Percentiles rank a stretch among this genome's conserved stretches.
phyloP scores from a whole-genome alignment of 2,888 invertebrate species.

The Sinohyriopsis cumingii region DNA sequence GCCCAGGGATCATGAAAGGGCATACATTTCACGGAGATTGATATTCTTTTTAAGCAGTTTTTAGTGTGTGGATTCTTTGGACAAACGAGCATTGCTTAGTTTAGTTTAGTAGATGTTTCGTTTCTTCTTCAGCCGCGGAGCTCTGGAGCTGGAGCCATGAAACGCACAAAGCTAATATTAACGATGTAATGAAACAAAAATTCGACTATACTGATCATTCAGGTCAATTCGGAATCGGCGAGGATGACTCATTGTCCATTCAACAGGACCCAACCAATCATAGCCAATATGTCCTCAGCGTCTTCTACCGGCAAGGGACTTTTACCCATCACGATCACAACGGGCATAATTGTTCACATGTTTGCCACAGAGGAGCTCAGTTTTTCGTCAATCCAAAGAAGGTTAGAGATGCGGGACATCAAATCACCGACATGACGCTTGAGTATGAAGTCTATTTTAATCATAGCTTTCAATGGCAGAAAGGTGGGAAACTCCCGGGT shows the following conservation, averaged over 20 bases:
- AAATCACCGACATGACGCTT: constrained; percentile 19
- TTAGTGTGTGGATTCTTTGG: too few relatives aligned
- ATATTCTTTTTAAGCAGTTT: too few relatives aligned
- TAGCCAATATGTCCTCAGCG: constrained; percentile 19
- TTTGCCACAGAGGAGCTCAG: constrained; percentile 24
- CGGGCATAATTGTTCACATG: not conserved
- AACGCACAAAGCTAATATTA: constrained; percentile 16
- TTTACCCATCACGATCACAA: too few relatives aligned
- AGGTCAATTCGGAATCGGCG: constrained; percentile 23
- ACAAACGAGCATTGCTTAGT: too few relatives aligned
- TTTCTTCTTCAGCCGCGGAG: constrained; percentile 5
- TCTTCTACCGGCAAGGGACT: constrained; percentile 15
- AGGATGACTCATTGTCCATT: constrained; percentile 37
- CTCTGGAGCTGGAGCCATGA: constrained; percentile 25
- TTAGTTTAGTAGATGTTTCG: too few relatives aligned
- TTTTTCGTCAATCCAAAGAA: constrained; percentile 27
- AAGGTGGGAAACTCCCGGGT: constrained; percentile 56
- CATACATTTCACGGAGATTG: too few relatives aligned
- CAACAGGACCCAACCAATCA: constrained; percentile 24
- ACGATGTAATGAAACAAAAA: constrained; percentile 8
- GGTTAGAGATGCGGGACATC: constrained; percentile 4
- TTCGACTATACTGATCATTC: constrained; percentile 16
- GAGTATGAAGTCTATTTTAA: constrained; percentile 41
- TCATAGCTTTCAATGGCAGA: constrained; percentile 21
- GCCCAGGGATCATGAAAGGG: too few relatives aligned